Evolutionary conservation across 1,140 invertebrate genomes (phyloP).

Genomic region (Drosophila nebulosa): DNA sequence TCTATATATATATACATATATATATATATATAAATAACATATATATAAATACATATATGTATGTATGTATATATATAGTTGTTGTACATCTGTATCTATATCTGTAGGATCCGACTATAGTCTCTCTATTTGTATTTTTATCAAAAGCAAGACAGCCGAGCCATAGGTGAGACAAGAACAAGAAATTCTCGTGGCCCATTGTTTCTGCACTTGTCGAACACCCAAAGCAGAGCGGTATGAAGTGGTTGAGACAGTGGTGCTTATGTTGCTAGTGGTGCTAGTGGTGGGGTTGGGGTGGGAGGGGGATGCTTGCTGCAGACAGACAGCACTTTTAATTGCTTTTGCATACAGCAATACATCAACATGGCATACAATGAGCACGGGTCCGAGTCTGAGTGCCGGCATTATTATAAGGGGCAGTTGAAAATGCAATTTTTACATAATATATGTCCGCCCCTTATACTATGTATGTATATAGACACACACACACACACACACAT

Average conservation of each 20-base stretch:
- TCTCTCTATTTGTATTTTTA: conserved; percentile 66
- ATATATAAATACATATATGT: conserved; percentile 9
- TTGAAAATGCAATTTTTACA: conserved; percentile 64
- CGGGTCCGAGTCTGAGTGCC: conserved; percentile 65
- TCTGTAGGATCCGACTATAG: conserved; percentile 20
- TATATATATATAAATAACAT: conserved; percentile 10
- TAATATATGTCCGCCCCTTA: conserved; percentile 42
- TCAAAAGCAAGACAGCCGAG: conserved; percentile 63
- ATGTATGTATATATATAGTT: conserved; percentile 24
- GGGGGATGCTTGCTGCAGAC: conserved; percentile 40
- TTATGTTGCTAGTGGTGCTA: not conserved
- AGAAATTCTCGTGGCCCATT: conserved; percentile 62
- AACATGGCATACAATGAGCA: conserved; percentile 49
- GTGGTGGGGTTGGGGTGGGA: not conserved
- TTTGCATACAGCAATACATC: conserved; percentile 78
- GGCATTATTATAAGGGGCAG: conserved; percentile 64
- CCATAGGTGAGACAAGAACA: conserved; percentile 71
- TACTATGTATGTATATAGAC: too few species aligned
- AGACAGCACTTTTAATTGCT: conserved; percentile 80
- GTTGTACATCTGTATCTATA: conserved; percentile 31
- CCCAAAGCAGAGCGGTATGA: conserved; percentile 7
- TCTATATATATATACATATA: conserved; percentile 24
- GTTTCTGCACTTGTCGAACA: conserved; percentile 23
- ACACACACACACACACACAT: not conserved
- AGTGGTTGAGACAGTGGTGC: not conserved